Base-by-base conservation (phyloP, 2,797 vertebrate species). In the Enteromius mattozi region DNA sequence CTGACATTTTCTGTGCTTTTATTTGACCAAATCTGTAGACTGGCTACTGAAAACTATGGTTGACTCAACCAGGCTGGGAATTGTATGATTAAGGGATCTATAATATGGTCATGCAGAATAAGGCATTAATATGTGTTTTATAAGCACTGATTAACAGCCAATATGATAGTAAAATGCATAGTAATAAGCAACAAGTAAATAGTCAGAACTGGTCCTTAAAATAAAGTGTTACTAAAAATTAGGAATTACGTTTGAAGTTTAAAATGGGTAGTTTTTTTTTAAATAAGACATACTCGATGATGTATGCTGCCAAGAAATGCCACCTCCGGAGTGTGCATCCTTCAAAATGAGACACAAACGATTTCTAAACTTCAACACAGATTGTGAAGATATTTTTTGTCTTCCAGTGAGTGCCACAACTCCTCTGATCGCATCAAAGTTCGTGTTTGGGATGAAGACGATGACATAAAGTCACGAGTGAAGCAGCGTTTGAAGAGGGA, bases 341-440 rank as follows among this genome's bases (percentile, higher is more conserved):
- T 66, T 2, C 2, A 66, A 66, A 66, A 35, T 35, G 14, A 66
- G 7, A 66, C 27, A 2, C 30, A 17, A 3, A 56, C 3, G 8
- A n/a, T 61, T 35, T 40, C 75, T 61, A 8, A 35, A 49, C 19
- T 79, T 51, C 1, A 70, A 17, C 5, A 40, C 14, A 3, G 19
- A 24, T 63, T 80, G 19, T 33, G 3, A 30, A 16, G 7, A 4
- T 42, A 21, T 12, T 13, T 63, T 6, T 35, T n/a, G 12, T 30
- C 2, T 30, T 68, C 4, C 86, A 99, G 98, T 19, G 98, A 99
- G 92, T 99, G 98, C 95, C 98, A 99, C 92, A 99, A 99, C 91
- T 99, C 98, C 9, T 99, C 98, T 0, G 98, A 99, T 83, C 96
- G 98, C 24, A 99, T 99, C 87, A 99, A 99, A 92, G 98, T 99